These are phyloP conservation scores for Pseudomyrmex gracilis DNA, from an alignment of 1,140 invertebrate species.

Conservation along the genomic window DNA sequence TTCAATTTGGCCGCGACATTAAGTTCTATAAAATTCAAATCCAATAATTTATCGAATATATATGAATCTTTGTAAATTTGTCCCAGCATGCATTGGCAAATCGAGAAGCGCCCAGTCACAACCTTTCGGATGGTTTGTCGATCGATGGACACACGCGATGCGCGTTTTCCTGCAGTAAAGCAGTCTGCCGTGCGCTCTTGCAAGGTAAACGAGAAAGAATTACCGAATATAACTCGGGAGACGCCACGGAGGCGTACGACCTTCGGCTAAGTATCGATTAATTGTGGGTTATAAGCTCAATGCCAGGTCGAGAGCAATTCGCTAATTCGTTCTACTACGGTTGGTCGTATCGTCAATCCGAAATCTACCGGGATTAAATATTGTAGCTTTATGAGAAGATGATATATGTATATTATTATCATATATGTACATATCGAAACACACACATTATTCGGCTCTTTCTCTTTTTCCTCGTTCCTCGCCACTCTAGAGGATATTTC, in stretches of 20 bases:
- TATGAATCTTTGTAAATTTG: slow-evolving; percentile 23
- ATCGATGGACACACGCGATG: slow-evolving; percentile 58
- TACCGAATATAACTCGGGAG: slow-evolving; percentile 59
- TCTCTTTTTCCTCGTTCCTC: no score
- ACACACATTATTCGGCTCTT: no score
- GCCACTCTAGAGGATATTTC: no score
- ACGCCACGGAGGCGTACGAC: slow-evolving; percentile 71
- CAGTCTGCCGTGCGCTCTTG: neutral
- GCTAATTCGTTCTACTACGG: slow-evolving; percentile 29
- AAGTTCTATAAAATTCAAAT: slow-evolving; percentile 44
- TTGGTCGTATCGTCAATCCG: slow-evolving; percentile 37
- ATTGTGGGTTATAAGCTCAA: slow-evolving; percentile 65
- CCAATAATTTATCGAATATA: slow-evolving; percentile 49
- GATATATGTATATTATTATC: no score
- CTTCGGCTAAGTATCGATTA: slow-evolving; percentile 71
- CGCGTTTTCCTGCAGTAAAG: slow-evolving; percentile 24
- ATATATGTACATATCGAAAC: no score
- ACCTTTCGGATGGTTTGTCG: slow-evolving; percentile 6
- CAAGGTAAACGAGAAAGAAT: slow-evolving; percentile 31
- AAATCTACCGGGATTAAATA: neutral
- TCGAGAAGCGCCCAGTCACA: slow-evolving; percentile 36
- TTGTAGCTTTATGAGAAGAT: neutral
- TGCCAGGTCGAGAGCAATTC: slow-evolving; percentile 60
- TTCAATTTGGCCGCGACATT: slow-evolving; percentile 20
- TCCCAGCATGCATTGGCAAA: slow-evolving; percentile 23